A percentile compares a stretch with the other conserved stretches of the same genome.
These are phyloP conservation scores for Chrysolina americana DNA, from an alignment of 2,888 invertebrate species.

Conservation along the genomic window DNA sequence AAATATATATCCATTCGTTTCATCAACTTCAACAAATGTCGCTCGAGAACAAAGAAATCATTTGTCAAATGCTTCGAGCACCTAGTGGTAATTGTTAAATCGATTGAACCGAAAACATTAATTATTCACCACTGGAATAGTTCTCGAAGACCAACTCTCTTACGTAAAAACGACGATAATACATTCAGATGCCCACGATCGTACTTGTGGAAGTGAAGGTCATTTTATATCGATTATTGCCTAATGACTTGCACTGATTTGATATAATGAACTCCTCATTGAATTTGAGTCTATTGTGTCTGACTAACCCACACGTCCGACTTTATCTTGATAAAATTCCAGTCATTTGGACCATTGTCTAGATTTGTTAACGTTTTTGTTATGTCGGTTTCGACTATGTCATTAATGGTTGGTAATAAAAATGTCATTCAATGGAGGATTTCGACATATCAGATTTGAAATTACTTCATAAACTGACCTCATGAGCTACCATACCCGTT, in stretches of 20 bases:
- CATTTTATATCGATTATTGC: conserved; percentile 7
- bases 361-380: conserved; percentile 2
- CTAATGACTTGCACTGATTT: background rate
- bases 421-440: background rate
- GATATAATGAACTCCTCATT: conserved; percentile 11
- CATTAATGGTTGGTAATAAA: background rate
- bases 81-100: background rate
- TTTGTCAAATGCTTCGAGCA: background rate
- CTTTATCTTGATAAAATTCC: background rate
- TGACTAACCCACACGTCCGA: conserved; percentile 16
- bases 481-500: background rate
- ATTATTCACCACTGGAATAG: background rate
- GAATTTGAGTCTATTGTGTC: conserved; percentile 12
- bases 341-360: background rate
- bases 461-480: background rate
- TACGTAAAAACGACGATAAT: background rate
- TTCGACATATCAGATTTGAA: conserved; percentile 2
- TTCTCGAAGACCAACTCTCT: background rate
- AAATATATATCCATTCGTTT: conserved; percentile 11
- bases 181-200: background rate
- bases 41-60: conserved; percentile 21
- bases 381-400: background rate
- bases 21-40: conserved; percentile 17
- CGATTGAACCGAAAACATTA: conserved; percentile 11
- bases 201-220: background rate